Evolutionary conservation across 2,113 vertebrate genomes (phyloP).

Genomic region (Rousettus leschenaultii): DNA sequence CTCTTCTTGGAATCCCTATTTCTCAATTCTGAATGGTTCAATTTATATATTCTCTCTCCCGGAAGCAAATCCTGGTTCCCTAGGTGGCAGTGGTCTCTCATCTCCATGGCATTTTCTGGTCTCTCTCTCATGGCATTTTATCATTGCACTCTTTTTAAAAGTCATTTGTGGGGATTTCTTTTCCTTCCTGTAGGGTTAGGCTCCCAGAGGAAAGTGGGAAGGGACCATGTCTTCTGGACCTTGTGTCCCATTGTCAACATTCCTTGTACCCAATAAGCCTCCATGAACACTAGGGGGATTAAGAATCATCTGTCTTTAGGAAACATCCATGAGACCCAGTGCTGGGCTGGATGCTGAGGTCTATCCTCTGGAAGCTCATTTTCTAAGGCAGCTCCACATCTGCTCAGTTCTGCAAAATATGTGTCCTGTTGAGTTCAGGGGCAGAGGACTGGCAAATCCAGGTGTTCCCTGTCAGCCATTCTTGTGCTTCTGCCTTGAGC

Average conservation of each 20-base stretch:
- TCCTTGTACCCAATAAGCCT: not conserved
- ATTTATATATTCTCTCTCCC: not conserved
- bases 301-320: not conserved
- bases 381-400: not conserved
- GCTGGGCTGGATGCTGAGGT: not conserved
- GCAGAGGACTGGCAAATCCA: not conserved
- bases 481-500: not conserved
- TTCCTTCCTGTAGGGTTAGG: not conserved
- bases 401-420: not conserved
- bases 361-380: not conserved
- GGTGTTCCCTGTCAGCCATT: not conserved
- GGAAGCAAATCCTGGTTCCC: not conserved
- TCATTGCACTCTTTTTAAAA: not conserved
- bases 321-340: not conserved
- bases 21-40: not conserved
- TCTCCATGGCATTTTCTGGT: too few species aligned
- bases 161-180: not conserved
- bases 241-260: not conserved
- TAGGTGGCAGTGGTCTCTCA: not conserved
- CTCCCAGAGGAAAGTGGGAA: not conserved
- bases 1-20: not conserved
- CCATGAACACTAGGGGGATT: not conserved
- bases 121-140: not conserved
- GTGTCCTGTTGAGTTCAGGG: not conserved
- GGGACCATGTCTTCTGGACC: not conserved